Base-by-base conservation (phyloP, 2,888 invertebrate genomes). In the Mythimna loreyi region DNA sequence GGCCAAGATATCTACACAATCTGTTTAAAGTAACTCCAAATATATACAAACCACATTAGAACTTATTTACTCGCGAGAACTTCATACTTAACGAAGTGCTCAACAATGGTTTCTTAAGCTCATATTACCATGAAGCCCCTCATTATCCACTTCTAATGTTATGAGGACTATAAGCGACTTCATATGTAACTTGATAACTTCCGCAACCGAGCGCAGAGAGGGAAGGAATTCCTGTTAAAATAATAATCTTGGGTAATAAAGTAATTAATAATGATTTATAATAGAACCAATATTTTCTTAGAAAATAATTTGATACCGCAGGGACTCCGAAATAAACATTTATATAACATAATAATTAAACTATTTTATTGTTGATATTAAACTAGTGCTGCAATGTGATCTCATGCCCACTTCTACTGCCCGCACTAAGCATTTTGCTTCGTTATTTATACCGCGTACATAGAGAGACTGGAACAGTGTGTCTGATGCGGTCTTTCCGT, bases 121-220 rank as follows among this genome's bases (percentile, higher is more conserved):
- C 47, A 28, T 23, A 23, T 67, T 55, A 55, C 36, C 23, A 1
- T 13, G 33, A 56, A 43, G 13, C 16, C 21, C 47, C 8, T 53
- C 50, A 69, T 52, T 69, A 69, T 25, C 36, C 30, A 43, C 8
- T 43, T n/a, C 0, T 19, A 23, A 16, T 13, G 9, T 36, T 52
- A 52, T 8, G 25, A 19, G 40, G 28, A 28, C 36, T 21, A 57
- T 23, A 43, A 52, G 2, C 4, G 30, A 36, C 13, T 40, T 40
- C 6, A 13, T 43, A 25, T 33, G 57, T 69, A 57, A 57, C 21
- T 19, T 33, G 57, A 57, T 43, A 43, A 52, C 25, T 36, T 13
- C 16, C 4, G 2, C 16, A 43, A n/a, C 2, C 25, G 23, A 53
- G 9, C 11, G 7, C 23, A 13, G 40, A 23, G 23, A 23, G 49